These are phyloP conservation scores for Aradus depressus DNA, from an alignment of 2,888 invertebrate genomes.

Conservation along the genomic window DNA sequence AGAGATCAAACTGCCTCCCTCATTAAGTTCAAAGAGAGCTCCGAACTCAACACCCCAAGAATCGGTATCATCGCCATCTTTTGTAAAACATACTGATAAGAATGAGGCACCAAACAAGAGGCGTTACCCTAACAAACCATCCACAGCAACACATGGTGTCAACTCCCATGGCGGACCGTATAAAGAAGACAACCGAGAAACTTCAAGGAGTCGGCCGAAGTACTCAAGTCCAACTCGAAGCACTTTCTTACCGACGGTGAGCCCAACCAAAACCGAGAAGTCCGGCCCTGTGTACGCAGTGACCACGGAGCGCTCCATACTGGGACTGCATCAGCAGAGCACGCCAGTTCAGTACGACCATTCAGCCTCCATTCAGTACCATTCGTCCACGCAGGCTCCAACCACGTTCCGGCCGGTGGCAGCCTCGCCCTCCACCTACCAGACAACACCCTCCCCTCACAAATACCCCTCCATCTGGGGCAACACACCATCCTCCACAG, in stretches of 20 bases:
- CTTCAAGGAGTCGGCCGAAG: constrained; percentile 10
- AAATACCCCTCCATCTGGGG: constrained; percentile 8
- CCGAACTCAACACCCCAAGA: constrained; percentile 26
- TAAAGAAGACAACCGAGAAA: constrained; percentile 8
- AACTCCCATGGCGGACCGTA: constrained; percentile 26
- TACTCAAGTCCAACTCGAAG: constrained; percentile 17
- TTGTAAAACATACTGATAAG: constrained; percentile 26
- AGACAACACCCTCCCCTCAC: constrained; percentile 24
- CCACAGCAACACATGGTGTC: constrained; percentile 18
- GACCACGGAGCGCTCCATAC: constrained; percentile 30
- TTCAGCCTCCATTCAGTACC: constrained; percentile 23
- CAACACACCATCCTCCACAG: constrained; percentile 5
- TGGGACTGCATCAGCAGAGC: constrained; percentile 23
- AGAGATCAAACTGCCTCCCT: constrained; percentile 65
- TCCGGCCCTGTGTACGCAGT: constrained; percentile 34
- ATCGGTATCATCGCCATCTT: constrained; percentile 29
- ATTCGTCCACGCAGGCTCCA: constrained; percentile 7
- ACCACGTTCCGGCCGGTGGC: constrained; percentile 8
- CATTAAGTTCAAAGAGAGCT: constrained; percentile 30
- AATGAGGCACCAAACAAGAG: constrained; percentile 17
- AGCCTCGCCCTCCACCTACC: constrained; percentile 28
- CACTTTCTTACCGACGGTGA: constrained; percentile 24
- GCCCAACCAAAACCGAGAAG: constrained; percentile 29
- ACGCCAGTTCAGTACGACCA: constrained; percentile 19
- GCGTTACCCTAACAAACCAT: constrained; percentile 21